Evolutionary conservation across 2,113 vertebrate genomes (phyloP), one percentile per base, ranked within the genome.

Genomic region (Sorex araneus): DNA sequence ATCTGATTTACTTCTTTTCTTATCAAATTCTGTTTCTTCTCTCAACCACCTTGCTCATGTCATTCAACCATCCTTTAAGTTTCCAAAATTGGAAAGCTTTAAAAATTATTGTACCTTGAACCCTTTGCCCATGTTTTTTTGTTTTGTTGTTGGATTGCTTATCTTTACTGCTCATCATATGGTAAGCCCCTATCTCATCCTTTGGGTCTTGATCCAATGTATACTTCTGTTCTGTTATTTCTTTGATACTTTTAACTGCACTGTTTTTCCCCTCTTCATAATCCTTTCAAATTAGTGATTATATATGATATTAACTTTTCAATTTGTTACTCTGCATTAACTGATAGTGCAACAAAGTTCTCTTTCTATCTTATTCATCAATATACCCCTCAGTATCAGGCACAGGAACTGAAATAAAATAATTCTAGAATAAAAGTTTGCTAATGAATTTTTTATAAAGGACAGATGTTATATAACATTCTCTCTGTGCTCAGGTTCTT

Each of bases 1-100:
- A 64, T 45, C 19, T 74, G 34, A 78, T 78, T 85, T 60, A 30
- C 16, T 64, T 32, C 50, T 80, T 82, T 78, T 74, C 34, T 87
- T n/a, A 71, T 34, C 13, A 67, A 83, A 60, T 82, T 11, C 63
- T 60, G 3, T 23, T 83, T 85, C 5, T 73, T 3, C 67, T 50
- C 21, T 83, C 21, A n/a, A 71, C 54, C 6, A 25, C 27, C 32
- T 75, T 84, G 57, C 27, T 75, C 6, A 79, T 36, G 15, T 79
- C 47, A 8, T 2, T 40, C 3, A 34, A 1, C 0, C 32, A 8
- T 60, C 21, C 45, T 43, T 32, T 67, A 19, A 32, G 13, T 67
- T 91, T 27, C 70, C 45, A 43, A 91, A 77, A 57, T 32, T 19
- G 9, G 7, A 32, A 19, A 25, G 36, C 5, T 32, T 34, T 40